These are phyloP conservation scores for Melanchra persicariae DNA, from an alignment of 2,888 invertebrate species.

Conservation along the genomic window DNA sequence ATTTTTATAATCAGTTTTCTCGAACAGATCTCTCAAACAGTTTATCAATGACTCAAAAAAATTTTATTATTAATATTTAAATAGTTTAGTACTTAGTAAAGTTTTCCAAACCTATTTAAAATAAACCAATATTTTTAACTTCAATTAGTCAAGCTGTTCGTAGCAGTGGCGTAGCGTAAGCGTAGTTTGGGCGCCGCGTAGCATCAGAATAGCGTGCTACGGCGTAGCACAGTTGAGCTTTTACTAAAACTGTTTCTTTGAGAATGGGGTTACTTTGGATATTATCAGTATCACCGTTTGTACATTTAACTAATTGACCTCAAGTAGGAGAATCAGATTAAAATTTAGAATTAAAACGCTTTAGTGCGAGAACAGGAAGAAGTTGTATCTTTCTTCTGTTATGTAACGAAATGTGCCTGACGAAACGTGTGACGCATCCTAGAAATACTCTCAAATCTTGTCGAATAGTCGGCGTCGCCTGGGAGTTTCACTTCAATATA, in stretches of 20 bases:
- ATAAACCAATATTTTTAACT: too few relatives aligned
- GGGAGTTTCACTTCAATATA: too few relatives aligned
- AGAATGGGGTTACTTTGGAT: background rate
- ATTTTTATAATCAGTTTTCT: too few relatives aligned
- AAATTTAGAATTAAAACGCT: too few relatives aligned
- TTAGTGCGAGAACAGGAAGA: too few relatives aligned
- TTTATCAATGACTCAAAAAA: too few relatives aligned
- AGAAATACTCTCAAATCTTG: background rate
- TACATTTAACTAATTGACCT: too few relatives aligned
- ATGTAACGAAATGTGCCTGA: background rate
- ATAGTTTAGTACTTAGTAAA: too few relatives aligned
- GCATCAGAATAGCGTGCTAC: background rate
- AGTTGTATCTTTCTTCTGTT: background rate
- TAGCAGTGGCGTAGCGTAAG: background rate
- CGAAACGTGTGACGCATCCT: background rate
- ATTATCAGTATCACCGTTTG: background rate
- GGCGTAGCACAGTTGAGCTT: constrained; percentile 2
- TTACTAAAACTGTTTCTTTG: background rate
- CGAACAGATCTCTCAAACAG: too few relatives aligned
- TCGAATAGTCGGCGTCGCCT: background rate
- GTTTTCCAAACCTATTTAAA: too few relatives aligned
- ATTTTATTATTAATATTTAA: too few relatives aligned
- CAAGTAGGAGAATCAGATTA: too few relatives aligned
- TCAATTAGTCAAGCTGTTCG: background rate
- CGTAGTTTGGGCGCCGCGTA: background rate